phyloP scores from a whole-genome alignment of 2,113 vertebrate genomes.

The Podarcis muralis region DNA sequence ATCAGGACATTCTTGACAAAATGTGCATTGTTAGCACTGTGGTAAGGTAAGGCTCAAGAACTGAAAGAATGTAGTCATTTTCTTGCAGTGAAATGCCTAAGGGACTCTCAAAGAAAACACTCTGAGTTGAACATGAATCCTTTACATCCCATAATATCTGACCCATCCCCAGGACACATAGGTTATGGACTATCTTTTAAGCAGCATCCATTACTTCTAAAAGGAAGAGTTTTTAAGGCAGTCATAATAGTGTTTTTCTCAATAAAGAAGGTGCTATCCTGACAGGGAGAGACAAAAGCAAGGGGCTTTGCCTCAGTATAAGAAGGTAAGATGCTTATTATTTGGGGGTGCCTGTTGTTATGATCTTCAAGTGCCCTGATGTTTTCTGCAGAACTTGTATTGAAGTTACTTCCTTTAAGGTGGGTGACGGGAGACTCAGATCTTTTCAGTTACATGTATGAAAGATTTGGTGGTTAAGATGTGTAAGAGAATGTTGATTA shows the following conservation, averaged over 20 bases:
- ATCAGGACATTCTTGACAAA: neutral
- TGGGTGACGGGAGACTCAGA: neutral
- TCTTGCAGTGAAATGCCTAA: neutral
- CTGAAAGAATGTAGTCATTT: neutral
- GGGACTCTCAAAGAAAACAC: neutral
- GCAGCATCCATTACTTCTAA: neutral
- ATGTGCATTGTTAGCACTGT: neutral
- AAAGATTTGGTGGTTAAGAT: neutral
- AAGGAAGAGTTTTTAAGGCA: neutral
- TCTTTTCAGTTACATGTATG: neutral
- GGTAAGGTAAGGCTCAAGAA: rapidly evolving
- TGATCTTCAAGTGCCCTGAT: neutral
- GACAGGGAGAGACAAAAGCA: neutral
- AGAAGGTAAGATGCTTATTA: neutral
- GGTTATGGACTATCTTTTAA: neutral
- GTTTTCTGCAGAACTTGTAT: neutral
- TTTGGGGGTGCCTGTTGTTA: neutral
- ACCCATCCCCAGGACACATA: neutral
- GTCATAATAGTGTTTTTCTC: neutral
- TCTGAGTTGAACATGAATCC: neutral
- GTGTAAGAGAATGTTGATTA: neutral
- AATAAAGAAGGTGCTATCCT: neutral
- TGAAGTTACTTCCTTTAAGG: neutral
- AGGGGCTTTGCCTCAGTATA: neutral
- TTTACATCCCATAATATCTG: neutral